These are phyloP conservation scores for Aphelinus certus DNA, from an alignment of 1,140 invertebrate species.

Conservation along the genomic window DNA sequence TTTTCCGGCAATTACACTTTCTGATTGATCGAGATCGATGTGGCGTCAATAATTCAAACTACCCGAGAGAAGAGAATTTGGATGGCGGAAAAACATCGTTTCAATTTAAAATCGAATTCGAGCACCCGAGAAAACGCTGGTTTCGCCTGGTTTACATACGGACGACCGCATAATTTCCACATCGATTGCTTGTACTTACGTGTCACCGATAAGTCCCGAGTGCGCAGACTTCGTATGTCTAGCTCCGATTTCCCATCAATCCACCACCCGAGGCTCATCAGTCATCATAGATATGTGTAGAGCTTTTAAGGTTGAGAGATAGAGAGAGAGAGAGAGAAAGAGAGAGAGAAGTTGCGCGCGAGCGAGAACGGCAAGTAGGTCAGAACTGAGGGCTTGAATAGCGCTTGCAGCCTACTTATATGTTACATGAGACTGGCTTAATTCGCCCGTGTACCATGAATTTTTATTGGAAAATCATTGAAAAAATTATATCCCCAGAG, in stretches of 20 bases:
- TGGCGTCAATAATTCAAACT: too few species aligned
- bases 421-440: not conserved
- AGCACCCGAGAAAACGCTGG: too few species aligned
- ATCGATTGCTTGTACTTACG: too few species aligned
- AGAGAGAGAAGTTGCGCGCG: too few species aligned
- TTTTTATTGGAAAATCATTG: not conserved
- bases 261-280: not conserved
- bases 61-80: too few species aligned
- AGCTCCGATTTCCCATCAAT: too few species aligned
- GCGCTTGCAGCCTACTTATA: not conserved
- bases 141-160: too few species aligned
- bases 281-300: not conserved
- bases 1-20: too few species aligned
- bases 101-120: too few species aligned
- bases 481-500: not conserved
- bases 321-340: not conserved
- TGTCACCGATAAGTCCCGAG: not conserved
- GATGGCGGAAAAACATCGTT: too few species aligned
- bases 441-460: not conserved
- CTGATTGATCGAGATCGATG: too few species aligned
- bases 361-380: slow-evolving; percentile 8
- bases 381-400: slow-evolving; percentile 1
- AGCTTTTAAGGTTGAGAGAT: not conserved
- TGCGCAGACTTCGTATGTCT: not conserved
- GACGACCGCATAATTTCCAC: too few species aligned